These are phyloP conservation scores for Sanderia malayensis DNA, from an alignment of 30 jellyfish, hydroid and myxozoan genomes.

Conservation along the genomic window DNA sequence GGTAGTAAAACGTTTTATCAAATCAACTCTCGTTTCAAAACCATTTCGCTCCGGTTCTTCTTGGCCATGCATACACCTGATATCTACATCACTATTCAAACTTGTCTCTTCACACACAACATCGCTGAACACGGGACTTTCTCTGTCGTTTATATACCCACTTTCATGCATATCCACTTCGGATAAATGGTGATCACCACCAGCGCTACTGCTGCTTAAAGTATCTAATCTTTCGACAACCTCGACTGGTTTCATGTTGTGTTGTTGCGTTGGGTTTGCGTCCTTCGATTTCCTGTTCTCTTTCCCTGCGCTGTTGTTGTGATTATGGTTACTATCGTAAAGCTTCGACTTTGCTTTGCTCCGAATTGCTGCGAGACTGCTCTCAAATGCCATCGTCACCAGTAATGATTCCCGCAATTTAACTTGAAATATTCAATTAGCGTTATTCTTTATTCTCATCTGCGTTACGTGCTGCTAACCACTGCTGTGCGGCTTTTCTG, in stretches of 20 bases:
- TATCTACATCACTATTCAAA: neutral
- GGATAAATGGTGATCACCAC: constrained; percentile 4
- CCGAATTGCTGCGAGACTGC: neutral
- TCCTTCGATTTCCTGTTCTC: too few species aligned
- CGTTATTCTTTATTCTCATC: too few species aligned
- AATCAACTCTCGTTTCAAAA: neutral
- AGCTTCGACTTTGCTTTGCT: neutral
- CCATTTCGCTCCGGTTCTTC: too few species aligned
- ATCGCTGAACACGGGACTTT: neutral
- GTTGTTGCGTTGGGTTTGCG: neutral
- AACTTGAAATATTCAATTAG: too few species aligned
- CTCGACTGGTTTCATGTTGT: neutral
- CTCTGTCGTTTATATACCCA: constrained; percentile 39
- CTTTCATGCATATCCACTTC: constrained; percentile 55
- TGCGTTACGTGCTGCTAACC: too few species aligned
- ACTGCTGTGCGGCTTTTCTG: too few species aligned
- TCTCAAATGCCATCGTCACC: neutral
- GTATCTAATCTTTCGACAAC: neutral
- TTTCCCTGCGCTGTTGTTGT: neutral
- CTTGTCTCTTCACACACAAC: neutral
- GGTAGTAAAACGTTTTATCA: neutral
- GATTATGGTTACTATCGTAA: neutral
- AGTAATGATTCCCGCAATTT: too few species aligned
- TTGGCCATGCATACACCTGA: too few species aligned
- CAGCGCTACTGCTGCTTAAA: neutral